These are phyloP conservation scores for Stenotaenia linearis DNA, from an alignment of 2,888 invertebrate species.

Conservation along the genomic window DNA sequence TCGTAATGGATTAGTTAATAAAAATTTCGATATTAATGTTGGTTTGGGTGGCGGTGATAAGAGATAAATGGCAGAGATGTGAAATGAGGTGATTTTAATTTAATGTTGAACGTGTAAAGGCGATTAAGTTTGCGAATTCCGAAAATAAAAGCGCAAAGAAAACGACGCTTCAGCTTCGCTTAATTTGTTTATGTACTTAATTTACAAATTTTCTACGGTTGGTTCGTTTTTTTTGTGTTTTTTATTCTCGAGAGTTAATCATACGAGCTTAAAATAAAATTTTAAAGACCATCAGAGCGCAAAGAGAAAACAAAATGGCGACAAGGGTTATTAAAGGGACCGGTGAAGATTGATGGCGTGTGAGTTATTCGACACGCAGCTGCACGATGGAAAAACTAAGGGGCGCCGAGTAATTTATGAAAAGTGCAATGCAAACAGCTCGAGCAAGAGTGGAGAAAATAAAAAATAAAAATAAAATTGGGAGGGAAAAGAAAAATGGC, in stretches of 20 bases:
- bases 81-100: neutral
- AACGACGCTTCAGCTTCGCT: neutral
- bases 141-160: neutral
- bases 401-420: slow-evolving; percentile 13
- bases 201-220: neutral
- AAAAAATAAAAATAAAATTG: neutral
- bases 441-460: slow-evolving; percentile 1
- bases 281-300: neutral
- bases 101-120: neutral
- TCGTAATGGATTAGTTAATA: neutral
- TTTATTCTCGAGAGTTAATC: neutral
- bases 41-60: neutral
- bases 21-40: neutral
- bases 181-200: neutral
- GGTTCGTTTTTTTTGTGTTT: neutral
- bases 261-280: neutral
- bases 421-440: slow-evolving; percentile 19
- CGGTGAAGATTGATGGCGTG: slow-evolving; percentile 19
- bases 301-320: slow-evolving; percentile 12
- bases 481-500: neutral
- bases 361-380: slow-evolving; percentile 19
- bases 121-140: neutral
- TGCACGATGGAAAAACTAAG: slow-evolving; percentile 1
- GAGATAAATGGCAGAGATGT: neutral
- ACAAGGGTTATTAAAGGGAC: slow-evolving; percentile 19